Evolutionary conservation across 2,113 vertebrate genomes (phyloP).

Genomic region (Erythrocercus mccallii): DNA sequence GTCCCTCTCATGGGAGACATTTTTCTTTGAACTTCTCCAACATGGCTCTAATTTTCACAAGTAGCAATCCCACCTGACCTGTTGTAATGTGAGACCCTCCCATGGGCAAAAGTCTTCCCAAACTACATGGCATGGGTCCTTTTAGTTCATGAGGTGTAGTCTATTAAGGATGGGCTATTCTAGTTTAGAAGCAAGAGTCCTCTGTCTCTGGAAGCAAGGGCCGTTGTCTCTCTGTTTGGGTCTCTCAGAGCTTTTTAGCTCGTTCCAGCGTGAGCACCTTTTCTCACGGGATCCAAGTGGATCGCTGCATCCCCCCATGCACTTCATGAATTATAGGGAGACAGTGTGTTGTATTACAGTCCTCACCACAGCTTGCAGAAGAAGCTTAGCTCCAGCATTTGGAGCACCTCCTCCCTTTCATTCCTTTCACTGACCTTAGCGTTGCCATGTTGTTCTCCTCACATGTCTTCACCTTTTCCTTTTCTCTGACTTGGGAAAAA

Average conservation of each 20-base stretch:
- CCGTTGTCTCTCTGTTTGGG: background rate
- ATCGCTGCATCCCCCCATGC: background rate
- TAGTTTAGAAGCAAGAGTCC: background rate
- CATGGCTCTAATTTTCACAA: background rate
- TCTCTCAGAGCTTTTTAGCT: background rate
- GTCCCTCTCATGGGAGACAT: background rate
- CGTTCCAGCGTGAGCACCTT: background rate
- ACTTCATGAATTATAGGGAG: background rate
- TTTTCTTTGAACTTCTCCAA: background rate
- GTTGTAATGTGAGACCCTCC: background rate
- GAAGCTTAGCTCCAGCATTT: background rate
- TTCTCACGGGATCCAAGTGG: background rate
- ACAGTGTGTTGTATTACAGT: background rate
- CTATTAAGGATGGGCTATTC: background rate
- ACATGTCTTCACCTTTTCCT: background rate
- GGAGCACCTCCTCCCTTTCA: too few species aligned
- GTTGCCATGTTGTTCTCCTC: background rate
- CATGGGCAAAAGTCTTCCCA: background rate
- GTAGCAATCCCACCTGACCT: background rate
- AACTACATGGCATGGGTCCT: background rate
- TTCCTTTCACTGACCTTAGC: background rate
- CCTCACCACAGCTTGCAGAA: background rate
- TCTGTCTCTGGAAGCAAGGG: background rate
- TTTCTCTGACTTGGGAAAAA: background rate
- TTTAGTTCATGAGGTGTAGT: background rate